Base-by-base conservation (phyloP, 2,888 invertebrate species). In the Cryptus armator region DNA sequence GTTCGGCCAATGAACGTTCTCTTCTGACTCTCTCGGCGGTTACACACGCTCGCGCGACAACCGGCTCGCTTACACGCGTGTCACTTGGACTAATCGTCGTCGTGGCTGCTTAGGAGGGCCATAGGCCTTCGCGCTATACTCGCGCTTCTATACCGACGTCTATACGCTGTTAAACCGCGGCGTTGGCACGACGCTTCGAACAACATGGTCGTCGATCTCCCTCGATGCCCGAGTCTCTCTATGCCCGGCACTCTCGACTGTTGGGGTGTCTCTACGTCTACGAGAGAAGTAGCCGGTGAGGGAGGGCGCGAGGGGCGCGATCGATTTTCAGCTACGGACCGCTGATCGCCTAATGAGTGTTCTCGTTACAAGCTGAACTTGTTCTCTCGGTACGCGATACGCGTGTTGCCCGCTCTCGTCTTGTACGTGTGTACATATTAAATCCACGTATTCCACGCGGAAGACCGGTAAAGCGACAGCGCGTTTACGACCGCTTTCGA, bases 311-410 rank as follows among this genome's bases (percentile, higher is more conserved):
- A 37, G 37, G 24, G 48, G 29, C 64, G 16, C 53, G 81, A 84
- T 84, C 81, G 84, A 81, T 84, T 84, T 84, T 84, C 84, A 84
- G 74, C 81, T 77, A 84, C 78, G 84, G 84, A 84, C 84, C 84
- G 78, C 77, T 84, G 84, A 84, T 84, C 84, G 74, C 68, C 84
- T 81, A 84, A 84, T 84, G 84, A 85, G 83, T 79, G 83, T 79
- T 85, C 83, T 83, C 85, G 85, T 85, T 83, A 83, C 79, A 83
- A 75, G 75, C 76, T 62, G 62, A 32, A 70, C 64, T 37, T 37
- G 37, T 7, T 66, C 59, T 79, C 78, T 71, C 66, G 46, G 29
- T 67, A 51, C 78, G 78, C 66, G 46, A 32, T 67, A 51, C 78
- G 78, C 84, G 68, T 44, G 44, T 32, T 71, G 62, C 48, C 46